Conservation (phyloP, 1,140 invertebrate species). For the Andrena cerasifolii region DNA sequence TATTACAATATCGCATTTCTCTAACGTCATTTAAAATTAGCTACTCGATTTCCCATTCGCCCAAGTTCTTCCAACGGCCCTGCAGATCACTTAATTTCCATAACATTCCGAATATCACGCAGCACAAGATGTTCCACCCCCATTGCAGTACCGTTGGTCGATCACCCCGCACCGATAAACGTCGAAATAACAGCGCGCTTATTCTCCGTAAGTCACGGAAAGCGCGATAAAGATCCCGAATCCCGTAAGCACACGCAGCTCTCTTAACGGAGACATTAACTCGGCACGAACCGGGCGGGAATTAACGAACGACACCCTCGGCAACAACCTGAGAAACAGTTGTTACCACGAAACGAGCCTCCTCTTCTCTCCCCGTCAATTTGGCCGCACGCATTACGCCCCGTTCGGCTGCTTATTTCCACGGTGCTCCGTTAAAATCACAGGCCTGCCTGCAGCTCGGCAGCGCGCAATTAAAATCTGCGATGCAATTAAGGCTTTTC, state of each 20-base stretch:
- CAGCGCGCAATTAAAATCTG: slow-evolving; percentile 31
- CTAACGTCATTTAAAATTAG: no score
- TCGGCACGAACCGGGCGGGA: not conserved
- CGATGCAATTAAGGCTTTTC: slow-evolving; percentile 28
- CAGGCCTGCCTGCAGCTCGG: not conserved
- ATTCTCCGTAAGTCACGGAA: slow-evolving; percentile 32
- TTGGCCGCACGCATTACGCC: not conserved
- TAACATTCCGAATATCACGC: no score
- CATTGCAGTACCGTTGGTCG: slow-evolving; percentile 28
- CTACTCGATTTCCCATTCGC: no score
- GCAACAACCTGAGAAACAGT: not conserved
- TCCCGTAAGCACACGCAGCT: not conserved
- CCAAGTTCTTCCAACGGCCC: no score
- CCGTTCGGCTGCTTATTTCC: not conserved
- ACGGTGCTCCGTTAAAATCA: slow-evolving; percentile 32
- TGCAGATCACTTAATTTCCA: no score
- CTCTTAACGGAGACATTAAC: slow-evolving; percentile 20
- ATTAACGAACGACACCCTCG: not conserved
- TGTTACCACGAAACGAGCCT: not conserved
- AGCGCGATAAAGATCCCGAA: slow-evolving; percentile 25
- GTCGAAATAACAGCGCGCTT: slow-evolving; percentile 39
- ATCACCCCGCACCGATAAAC: slow-evolving; percentile 37
- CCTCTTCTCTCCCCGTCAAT: not conserved
- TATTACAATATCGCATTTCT: no score
- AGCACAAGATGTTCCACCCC: not conserved